phyloP scores from a whole-genome alignment of 2,113 vertebrate species.

The Oceanodroma tethys region DNA sequence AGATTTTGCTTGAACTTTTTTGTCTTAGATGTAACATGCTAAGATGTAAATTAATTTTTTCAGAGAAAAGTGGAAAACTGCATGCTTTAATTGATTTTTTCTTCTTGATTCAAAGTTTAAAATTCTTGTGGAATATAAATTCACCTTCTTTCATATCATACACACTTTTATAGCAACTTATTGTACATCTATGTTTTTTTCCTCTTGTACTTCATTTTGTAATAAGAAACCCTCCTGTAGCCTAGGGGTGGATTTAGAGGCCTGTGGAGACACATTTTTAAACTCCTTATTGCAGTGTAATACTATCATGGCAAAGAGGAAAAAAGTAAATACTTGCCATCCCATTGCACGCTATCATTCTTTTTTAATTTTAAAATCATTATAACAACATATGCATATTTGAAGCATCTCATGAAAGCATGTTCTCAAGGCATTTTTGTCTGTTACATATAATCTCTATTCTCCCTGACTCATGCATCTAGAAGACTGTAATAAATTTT shows the following conservation, averaged over 20 bases:
- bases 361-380: not conserved
- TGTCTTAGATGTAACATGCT: not conserved
- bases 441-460: not conserved
- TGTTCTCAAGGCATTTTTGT: not conserved
- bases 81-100: not conserved
- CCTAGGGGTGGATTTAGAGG: not conserved
- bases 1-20: conserved; percentile 7
- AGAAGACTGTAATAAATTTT: not conserved
- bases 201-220: not conserved
- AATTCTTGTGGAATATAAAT: not conserved
- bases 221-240: conserved; percentile 48
- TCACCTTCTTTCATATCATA: conserved; percentile 44
- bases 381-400: not conserved
- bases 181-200: not conserved
- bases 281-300: not conserved
- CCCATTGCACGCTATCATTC: not conserved
- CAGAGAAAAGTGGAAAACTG: not conserved
- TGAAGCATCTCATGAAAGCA: not conserved
- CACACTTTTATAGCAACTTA: conserved; percentile 20
- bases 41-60: not conserved
- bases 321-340: not conserved
- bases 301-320: not conserved
- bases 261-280: not conserved
- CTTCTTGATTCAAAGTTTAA: conserved; percentile 38
- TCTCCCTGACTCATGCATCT: not conserved